Percentiles rank a stretch among this genome's conserved stretches.
Conservation (phyloP, 2,797 vertebrate species). For the Rhinoraja longicauda region DNA sequence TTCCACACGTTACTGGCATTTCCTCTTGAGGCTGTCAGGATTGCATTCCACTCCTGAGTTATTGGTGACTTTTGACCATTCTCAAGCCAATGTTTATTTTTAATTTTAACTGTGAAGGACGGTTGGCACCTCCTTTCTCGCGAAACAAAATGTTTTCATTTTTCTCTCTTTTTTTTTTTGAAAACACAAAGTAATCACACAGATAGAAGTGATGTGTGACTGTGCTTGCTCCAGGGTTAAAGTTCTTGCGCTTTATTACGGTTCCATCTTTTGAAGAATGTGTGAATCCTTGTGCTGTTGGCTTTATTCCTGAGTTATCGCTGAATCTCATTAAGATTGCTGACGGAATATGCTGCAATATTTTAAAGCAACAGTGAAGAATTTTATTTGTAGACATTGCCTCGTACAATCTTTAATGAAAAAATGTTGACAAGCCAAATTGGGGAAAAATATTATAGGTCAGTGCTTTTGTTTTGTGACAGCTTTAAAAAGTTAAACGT, state of each 20-base stretch:
- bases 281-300: background rate
- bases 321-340: background rate
- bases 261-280: background rate
- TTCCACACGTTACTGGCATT: conserved; percentile 33
- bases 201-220: background rate
- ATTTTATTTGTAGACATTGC: background rate
- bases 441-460: background rate
- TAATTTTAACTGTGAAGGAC: conserved; percentile 32
- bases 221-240: background rate
- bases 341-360: background rate
- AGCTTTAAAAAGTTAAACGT: no score
- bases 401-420: background rate
- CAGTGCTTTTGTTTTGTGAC: background rate
- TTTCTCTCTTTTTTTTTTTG: background rate
- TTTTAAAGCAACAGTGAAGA: background rate
- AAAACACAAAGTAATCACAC: conserved; percentile 2
- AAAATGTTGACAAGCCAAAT: background rate
- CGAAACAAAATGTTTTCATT: background rate
- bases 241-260: background rate
- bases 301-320: background rate
- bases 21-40: conserved; percentile 36
- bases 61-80: conserved; percentile 39
- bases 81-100: conserved; percentile 37
- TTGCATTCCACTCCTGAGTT: conserved; percentile 30
- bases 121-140: background rate